Percentiles rank a stretch among this genome's conserved stretches.
Evolutionary conservation across 2,888 invertebrate species (phyloP).

Genomic region (Dryobotodes eremita): DNA sequence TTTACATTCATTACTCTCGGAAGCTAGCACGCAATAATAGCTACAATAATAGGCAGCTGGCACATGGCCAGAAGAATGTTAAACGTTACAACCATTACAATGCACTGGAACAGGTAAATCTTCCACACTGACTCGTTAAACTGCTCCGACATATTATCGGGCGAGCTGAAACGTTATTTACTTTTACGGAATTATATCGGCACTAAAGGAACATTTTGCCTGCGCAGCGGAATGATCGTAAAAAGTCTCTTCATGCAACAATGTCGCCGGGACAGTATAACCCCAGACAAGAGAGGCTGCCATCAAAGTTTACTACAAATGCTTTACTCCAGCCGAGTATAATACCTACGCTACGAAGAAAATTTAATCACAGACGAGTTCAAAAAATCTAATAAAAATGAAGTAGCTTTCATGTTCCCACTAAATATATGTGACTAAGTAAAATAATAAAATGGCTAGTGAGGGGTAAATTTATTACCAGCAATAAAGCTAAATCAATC

Average conservation of each 20-base stretch:
- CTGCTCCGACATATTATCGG: conserved; percentile 57
- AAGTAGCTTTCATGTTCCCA: conserved; percentile 57
- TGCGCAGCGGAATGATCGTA: conserved; percentile 74
- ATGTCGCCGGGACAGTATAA: conserved; percentile 68
- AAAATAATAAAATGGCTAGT: conserved; percentile 62
- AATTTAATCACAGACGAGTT: conserved; percentile 61
- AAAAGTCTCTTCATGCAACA: conserved; percentile 75
- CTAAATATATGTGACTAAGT: conserved; percentile 58
- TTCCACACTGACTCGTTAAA: conserved; percentile 28
- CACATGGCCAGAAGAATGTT: conserved; percentile 52
- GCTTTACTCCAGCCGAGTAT: conserved; percentile 56
- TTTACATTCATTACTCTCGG: conserved; percentile 83
- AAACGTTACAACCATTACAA: conserved; percentile 53
- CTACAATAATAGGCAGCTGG: conserved; percentile 61
- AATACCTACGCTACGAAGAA: conserved; percentile 51
- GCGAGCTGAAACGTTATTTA: conserved; percentile 73
- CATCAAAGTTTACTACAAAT: conserved; percentile 66
- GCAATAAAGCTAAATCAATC: conserved; percentile 88
- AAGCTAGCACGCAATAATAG: conserved; percentile 73
- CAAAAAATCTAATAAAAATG: conserved; percentile 61
- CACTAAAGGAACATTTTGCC: conserved; percentile 74
- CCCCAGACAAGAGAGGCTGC: conserved; percentile 62
- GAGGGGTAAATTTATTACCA: conserved; percentile 82
- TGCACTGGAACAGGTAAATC: conserved; percentile 43
- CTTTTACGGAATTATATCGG: conserved; percentile 73